These are phyloP conservation scores for Forbesichthys agassizii DNA, from an alignment of 2,113 vertebrate genomes.

Conservation along the genomic window DNA sequence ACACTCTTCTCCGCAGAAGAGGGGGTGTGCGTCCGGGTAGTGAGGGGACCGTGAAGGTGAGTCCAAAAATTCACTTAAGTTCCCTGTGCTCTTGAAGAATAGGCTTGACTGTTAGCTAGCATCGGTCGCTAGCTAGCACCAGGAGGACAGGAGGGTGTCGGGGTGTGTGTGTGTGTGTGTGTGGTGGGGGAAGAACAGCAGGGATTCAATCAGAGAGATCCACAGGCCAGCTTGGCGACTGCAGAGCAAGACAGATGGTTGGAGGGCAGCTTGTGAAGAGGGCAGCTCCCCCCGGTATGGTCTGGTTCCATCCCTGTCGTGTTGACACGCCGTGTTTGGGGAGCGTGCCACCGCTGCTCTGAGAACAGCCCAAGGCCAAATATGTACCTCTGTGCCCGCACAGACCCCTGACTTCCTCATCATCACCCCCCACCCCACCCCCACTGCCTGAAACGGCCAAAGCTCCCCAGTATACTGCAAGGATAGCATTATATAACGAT, in stretches of 20 bases:
- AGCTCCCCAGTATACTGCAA: too few relatives aligned
- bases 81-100: constrained; percentile 17
- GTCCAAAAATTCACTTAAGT: constrained; percentile 10
- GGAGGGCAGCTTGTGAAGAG: constrained; percentile 39
- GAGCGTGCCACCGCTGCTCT: background rate
- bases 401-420: too few relatives aligned
- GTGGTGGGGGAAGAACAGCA: constrained; percentile 8
- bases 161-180: too few relatives aligned
- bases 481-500: too few relatives aligned
- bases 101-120: constrained; percentile 18
- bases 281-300: constrained; percentile 32
- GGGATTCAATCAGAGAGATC: constrained; percentile 63
- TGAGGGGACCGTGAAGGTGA: background rate
- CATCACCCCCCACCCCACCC: too few relatives aligned
- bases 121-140: constrained; percentile 13
- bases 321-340: constrained; percentile 29
- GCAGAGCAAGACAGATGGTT: constrained; percentile 64
- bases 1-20: constrained; percentile 7
- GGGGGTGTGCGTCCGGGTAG: too few relatives aligned
- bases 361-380: background rate
- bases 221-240: constrained; percentile 31
- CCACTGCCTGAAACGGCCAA: too few relatives aligned
- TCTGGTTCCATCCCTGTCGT: constrained; percentile 41
- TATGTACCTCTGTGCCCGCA: constrained; percentile 6
- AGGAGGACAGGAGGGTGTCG: background rate